Conservation (phyloP, 2,888 invertebrate species). For the Tenthredo distinguenda region DNA sequence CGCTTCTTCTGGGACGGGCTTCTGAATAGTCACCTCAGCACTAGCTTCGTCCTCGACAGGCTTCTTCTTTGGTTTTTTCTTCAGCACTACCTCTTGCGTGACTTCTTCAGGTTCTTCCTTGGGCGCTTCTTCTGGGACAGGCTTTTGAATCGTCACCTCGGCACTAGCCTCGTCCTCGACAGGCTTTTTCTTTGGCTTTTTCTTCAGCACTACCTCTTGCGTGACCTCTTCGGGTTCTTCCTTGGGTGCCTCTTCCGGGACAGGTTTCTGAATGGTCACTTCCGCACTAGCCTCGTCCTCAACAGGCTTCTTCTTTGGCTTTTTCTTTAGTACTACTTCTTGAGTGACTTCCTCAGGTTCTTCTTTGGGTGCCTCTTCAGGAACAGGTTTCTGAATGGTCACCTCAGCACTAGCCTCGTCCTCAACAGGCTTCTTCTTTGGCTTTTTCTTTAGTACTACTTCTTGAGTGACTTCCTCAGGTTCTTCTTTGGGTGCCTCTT, state of each 20-base stretch:
- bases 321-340: slow-evolving; percentile 58
- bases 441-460: slow-evolving; percentile 63
- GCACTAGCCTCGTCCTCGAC: slow-evolving; percentile 64
- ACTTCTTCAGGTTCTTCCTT: slow-evolving; percentile 68
- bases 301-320: slow-evolving; percentile 59
- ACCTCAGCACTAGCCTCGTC: slow-evolving; percentile 66
- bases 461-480: slow-evolving; percentile 67
- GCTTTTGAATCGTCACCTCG: slow-evolving; percentile 64
- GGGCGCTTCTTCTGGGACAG: slow-evolving; percentile 64
- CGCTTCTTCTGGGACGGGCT: slow-evolving; percentile 62
- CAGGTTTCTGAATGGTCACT: slow-evolving; percentile 64
- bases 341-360: slow-evolving; percentile 58
- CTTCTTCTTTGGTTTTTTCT: slow-evolving; percentile 74
- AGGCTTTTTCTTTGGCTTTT: slow-evolving; percentile 66
- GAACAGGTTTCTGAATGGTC: slow-evolving; percentile 65
- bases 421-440: slow-evolving; percentile 61
- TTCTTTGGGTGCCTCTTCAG: slow-evolving; percentile 54
- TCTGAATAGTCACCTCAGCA: slow-evolving; percentile 61
- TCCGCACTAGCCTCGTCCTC: slow-evolving; percentile 67
- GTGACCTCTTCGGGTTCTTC: slow-evolving; percentile 67
- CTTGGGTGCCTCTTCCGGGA: slow-evolving; percentile 56
- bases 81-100: slow-evolving; percentile 63
- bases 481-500: slow-evolving; percentile 67
- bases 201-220: slow-evolving; percentile 67
- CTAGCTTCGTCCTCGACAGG: slow-evolving; percentile 66